Evolutionary conservation across 1,140 invertebrate genomes (phyloP), one percentile per base, ranked within the genome.

Genomic region (Musca domestica): DNA sequence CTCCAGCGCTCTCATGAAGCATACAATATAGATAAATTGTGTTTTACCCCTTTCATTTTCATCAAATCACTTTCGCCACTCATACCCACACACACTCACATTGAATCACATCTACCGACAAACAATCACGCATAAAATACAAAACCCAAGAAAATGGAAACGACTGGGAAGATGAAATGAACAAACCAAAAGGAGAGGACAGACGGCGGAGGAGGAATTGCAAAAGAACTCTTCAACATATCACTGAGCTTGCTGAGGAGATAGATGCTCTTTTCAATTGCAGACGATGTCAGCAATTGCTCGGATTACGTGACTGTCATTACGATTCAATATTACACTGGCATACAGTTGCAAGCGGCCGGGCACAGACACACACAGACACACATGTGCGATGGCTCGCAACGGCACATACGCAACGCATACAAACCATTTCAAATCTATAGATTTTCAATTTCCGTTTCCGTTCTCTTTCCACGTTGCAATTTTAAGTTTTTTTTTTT

Each of bases 401-500:
- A 41, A 41, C 12, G 34, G 34, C 34, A 41, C 34, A 41, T 41
- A 41, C 34, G 34, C 14, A 23, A 25, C 52, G 19, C 22, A 23
- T 54, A 54, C 52, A 54, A 54, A 54, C 52, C 52, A 23, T 54
- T 54, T 23, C 52, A 54, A 54, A 54, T 54, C 52, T 54, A 54
- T 54, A 54, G 52, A 54, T 54, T 54, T 54, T 54, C 52, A 54
- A 54, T 54, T 54, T 54, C 52, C 52, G 52, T 25, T 54, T 54
- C 52, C 52, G 23, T 54, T 23, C 12, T 52, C 9, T 41, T 41
- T 41, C 10, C 34, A 41, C 10, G 34, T 41, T 41, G 34, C 34
- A 41, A 41, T 41, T 54, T 54, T 9, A 49, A n/a, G 47, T 41
- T 14, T 41, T 6, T 41, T 41, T 14, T 41, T 41, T 41, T 41